These are phyloP conservation scores for Diplosoma virens DNA, from an alignment of 23 tunicate species.

Conservation along the genomic window DNA sequence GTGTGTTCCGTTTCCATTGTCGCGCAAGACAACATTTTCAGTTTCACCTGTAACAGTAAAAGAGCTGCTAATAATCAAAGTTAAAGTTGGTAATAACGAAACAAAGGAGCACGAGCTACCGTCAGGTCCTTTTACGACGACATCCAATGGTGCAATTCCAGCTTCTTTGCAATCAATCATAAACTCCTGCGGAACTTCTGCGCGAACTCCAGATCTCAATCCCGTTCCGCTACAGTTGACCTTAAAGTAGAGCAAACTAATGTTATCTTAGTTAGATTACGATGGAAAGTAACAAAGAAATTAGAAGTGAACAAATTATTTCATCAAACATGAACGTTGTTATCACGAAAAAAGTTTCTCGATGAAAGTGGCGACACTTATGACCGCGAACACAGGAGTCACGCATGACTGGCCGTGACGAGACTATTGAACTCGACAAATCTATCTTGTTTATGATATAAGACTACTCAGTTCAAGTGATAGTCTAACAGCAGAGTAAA, in stretches of 20 bases:
- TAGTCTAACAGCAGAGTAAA: too few relatives aligned
- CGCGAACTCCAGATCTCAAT: conserved; percentile 62
- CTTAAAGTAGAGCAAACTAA: conserved; percentile 5
- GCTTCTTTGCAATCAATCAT: conserved; percentile 82
- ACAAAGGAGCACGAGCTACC: conserved; percentile 36
- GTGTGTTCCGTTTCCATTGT: conserved; percentile 76
- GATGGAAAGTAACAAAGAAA: too few relatives aligned
- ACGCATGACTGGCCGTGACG: too few relatives aligned
- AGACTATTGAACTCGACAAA: too few relatives aligned
- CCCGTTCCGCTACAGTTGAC: conserved; percentile 79
- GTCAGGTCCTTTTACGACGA: conserved; percentile 89
- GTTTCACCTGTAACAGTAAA: conserved; percentile 26
- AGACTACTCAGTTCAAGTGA: too few relatives aligned
- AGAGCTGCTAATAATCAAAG: background rate
- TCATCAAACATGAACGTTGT: too few relatives aligned
- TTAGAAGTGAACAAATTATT: too few relatives aligned
- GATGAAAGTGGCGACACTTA: too few relatives aligned
- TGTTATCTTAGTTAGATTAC: too few relatives aligned
- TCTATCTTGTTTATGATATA: too few relatives aligned
- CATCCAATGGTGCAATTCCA: conserved; percentile 93
- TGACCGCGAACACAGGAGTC: too few relatives aligned
- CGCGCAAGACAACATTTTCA: conserved; percentile 67
- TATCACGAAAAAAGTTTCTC: too few relatives aligned
- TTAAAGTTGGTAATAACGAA: background rate
- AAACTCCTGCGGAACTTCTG: conserved; percentile 77